Conservation (phyloP, 64 coral and sea anemone genomes). For the Dendrophyllia cribrosa region DNA sequence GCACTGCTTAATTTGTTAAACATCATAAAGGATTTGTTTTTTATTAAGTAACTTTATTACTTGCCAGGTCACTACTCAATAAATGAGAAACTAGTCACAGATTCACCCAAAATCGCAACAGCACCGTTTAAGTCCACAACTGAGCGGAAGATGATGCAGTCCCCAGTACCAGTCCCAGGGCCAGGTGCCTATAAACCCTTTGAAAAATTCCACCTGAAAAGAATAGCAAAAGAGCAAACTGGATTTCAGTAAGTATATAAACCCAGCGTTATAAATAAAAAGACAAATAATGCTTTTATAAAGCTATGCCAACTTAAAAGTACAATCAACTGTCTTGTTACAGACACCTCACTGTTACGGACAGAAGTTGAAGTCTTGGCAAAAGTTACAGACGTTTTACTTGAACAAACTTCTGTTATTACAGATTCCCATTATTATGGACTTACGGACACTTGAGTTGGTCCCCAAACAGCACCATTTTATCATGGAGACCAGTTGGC, state of each 20-base stretch:
- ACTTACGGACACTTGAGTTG: no score
- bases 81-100: conserved; percentile 79
- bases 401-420: no score
- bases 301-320: no score
- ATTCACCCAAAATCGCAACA: conserved; percentile 67
- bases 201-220: conserved; percentile 32
- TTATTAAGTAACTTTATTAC: neutral
- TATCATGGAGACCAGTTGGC: no score
- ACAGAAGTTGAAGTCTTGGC: no score
- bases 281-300: neutral
- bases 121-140: conserved; percentile 98
- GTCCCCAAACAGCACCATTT: no score
- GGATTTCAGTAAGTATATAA: conserved; percentile 83
- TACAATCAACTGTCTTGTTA: no score
- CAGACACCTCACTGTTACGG: no score
- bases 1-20: neutral
- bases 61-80: conserved; percentile 89
- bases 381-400: no score
- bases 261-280: neutral
- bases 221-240: conserved; percentile 32
- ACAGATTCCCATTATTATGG: no score
- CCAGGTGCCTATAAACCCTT: conserved; percentile 91
- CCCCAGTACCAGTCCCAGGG: conserved; percentile 83
- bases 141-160: conserved; percentile 91
- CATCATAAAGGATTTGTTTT: neutral